phyloP scores from a whole-genome alignment of 1,140 invertebrate species.

The Trinorchestia longiramus region DNA sequence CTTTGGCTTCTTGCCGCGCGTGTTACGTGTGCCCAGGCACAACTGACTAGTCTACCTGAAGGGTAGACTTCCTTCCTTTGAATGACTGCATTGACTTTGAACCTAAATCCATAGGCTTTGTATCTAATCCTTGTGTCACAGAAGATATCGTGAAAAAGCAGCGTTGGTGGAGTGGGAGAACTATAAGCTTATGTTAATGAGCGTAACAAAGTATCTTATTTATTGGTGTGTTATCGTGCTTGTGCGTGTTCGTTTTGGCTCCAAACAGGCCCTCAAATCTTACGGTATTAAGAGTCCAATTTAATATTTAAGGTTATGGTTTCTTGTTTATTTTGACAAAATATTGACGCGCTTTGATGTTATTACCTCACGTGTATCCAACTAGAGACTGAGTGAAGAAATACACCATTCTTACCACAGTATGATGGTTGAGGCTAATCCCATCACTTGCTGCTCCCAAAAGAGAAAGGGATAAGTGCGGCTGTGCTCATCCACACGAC shows the following conservation, averaged over 20 bases:
- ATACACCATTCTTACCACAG: neutral
- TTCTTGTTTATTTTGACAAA: no score
- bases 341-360: neutral
- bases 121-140: neutral
- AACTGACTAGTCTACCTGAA: neutral
- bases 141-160: neutral
- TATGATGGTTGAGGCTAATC: neutral
- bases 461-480: neutral
- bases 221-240: no score
- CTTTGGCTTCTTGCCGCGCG: neutral
- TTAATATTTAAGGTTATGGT: no score
- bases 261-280: no score
- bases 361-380: neutral
- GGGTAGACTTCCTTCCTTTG: neutral
- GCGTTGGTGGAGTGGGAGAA: no score
- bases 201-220: no score
- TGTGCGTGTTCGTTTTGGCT: no score
- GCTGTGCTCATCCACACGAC: neutral
- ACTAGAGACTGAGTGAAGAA: neutral
- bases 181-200: no score
- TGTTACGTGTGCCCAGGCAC: neutral
- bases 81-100: neutral
- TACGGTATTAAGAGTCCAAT: no score
- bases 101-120: neutral
- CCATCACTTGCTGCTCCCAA: neutral